Conservation (phyloP, 2,888 invertebrate genomes). For the Rhyacophila evoluta region DNA sequence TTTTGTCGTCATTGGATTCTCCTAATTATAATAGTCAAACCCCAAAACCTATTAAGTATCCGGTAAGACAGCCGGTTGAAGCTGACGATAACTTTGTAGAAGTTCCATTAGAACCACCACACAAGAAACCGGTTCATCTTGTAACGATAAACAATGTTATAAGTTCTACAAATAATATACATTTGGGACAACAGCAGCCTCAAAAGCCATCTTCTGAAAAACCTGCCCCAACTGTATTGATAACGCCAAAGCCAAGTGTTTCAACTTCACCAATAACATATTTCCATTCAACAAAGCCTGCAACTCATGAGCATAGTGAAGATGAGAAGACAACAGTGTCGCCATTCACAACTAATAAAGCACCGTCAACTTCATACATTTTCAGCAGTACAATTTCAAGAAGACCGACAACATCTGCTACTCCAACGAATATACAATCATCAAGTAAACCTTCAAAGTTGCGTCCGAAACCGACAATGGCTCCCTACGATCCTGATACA, state of each 20-base stretch:
- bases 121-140: slow-evolving; percentile 66
- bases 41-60: slow-evolving; percentile 47
- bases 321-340: background rate
- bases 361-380: slow-evolving; percentile 38
- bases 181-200: slow-evolving; percentile 63
- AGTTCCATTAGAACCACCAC: slow-evolving; percentile 68
- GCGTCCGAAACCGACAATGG: slow-evolving; percentile 59
- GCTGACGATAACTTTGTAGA: slow-evolving; percentile 60
- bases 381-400: slow-evolving; percentile 28
- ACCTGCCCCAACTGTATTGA: slow-evolving; percentile 75
- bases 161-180: slow-evolving; percentile 70
- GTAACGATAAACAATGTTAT: slow-evolving; percentile 75
- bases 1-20: slow-evolving; percentile 55
- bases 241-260: slow-evolving; percentile 74
- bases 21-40: slow-evolving; percentile 56
- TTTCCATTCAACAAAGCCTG: slow-evolving; percentile 57
- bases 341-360: slow-evolving; percentile 47
- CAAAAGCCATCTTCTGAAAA: slow-evolving; percentile 62
- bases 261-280: slow-evolving; percentile 56
- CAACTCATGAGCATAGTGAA: slow-evolving; percentile 50
- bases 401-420: slow-evolving; percentile 50
- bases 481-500: slow-evolving; percentile 63
- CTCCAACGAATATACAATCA: slow-evolving; percentile 31
- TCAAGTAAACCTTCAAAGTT: slow-evolving; percentile 40
- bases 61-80: slow-evolving; percentile 35